phyloP scores from a whole-genome alignment of 2,113 vertebrate genomes.

The Rhea pennata region DNA sequence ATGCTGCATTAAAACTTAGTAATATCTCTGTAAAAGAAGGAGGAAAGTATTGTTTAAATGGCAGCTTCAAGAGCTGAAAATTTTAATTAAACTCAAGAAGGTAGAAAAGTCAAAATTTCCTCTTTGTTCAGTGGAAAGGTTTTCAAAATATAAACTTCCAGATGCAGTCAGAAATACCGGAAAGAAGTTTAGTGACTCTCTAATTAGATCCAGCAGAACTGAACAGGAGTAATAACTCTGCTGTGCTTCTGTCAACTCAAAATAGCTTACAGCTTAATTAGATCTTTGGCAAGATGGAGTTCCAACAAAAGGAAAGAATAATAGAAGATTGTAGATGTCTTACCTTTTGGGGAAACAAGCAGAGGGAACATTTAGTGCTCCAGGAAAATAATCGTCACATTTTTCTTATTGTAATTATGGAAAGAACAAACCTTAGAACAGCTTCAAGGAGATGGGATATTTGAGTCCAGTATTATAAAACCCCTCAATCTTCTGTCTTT shows the following conservation, averaged over 20 bases:
- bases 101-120: neutral
- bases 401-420: neutral
- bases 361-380: neutral
- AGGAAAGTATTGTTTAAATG: neutral
- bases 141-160: neutral
- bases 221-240: neutral
- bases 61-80: neutral
- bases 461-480: neutral
- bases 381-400: neutral
- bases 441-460: neutral
- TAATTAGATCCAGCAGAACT: neutral
- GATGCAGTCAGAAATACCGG: neutral
- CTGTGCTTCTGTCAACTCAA: neutral
- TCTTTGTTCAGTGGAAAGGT: neutral
- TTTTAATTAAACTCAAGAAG: neutral
- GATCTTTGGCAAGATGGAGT: neutral
- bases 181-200: neutral
- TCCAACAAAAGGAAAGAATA: neutral
- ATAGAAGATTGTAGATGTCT: neutral
- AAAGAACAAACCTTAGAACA: neutral
- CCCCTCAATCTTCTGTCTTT: neutral
- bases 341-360: neutral
- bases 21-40: neutral
- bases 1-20: neutral
- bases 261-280: neutral